Evolutionary conservation across 2,113 vertebrate genomes (phyloP).

Genomic region (Fregata magnificens): DNA sequence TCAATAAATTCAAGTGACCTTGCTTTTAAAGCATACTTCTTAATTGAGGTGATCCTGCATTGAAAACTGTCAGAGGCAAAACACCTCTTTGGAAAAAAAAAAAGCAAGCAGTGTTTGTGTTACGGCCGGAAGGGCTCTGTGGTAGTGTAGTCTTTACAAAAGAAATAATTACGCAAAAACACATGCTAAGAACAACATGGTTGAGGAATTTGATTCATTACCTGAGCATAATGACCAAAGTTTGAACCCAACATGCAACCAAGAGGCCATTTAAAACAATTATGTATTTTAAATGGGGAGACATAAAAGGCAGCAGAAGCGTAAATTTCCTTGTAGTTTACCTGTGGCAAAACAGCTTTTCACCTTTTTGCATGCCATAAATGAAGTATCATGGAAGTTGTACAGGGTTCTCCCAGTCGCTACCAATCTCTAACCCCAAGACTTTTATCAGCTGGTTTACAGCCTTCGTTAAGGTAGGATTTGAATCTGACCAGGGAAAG

Average conservation of each 20-base stretch:
- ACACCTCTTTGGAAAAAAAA: not conserved
- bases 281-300: not conserved
- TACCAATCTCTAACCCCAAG: not conserved
- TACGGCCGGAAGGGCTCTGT: not conserved
- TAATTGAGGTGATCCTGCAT: not conserved
- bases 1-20: not conserved
- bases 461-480: not conserved
- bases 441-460: not conserved
- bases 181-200: slow-evolving; percentile 37
- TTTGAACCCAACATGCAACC: not conserved
- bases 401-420: not conserved
- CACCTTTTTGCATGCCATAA: not conserved
- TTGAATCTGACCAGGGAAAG: not conserved
- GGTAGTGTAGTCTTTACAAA: not conserved
- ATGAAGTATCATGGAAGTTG: not conserved
- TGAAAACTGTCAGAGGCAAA: not conserved
- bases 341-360: not conserved
- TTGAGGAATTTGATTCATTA: slow-evolving; percentile 56
- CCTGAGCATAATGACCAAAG: slow-evolving; percentile 29
- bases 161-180: slow-evolving; percentile 12
- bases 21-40: not conserved
- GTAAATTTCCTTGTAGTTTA: not conserved
- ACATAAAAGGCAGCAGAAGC: slow-evolving; percentile 28
- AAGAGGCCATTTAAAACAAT: slow-evolving; percentile 39
- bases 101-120: not conserved